These are phyloP conservation scores for Euura saliciscinereae DNA, from an alignment of 1,140 invertebrate species.

Conservation along the genomic window DNA sequence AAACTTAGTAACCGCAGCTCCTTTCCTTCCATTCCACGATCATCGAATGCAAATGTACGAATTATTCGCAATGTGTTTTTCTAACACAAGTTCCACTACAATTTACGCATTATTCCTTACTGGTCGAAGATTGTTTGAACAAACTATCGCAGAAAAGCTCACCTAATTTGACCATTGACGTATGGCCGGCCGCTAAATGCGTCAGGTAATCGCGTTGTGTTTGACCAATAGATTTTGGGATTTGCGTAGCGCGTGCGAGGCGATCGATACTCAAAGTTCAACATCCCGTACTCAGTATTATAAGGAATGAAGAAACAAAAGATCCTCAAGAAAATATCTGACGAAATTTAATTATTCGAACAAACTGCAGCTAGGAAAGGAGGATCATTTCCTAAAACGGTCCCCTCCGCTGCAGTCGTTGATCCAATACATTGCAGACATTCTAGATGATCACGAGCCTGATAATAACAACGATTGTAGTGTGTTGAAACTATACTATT, in stretches of 20 bases:
- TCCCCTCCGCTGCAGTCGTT: too few species aligned
- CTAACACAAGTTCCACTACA: too few species aligned
- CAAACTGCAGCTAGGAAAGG: too few species aligned
- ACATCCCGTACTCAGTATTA: not conserved
- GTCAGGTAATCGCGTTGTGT: not conserved
- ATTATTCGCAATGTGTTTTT: too few species aligned
- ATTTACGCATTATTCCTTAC: too few species aligned
- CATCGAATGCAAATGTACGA: too few species aligned
- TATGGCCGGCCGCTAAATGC: not conserved
- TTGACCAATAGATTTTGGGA: not conserved
- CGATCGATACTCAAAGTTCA: not conserved
- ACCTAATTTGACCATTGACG: not conserved
- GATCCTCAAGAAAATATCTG: not conserved
- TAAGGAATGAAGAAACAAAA: not conserved
- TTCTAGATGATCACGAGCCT: not conserved
- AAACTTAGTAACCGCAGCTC: too few species aligned
- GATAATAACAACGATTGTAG: not conserved
- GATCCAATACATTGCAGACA: too few species aligned
- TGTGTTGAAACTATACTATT: not conserved
- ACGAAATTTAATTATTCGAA: too few species aligned
- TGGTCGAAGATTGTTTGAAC: too few species aligned
- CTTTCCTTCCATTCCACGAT: too few species aligned
- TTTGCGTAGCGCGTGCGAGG: not conserved
- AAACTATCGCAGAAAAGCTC: not conserved
- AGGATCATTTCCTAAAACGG: too few species aligned